A percentile compares a stretch with the other conserved stretches of the same genome.
phyloP scores from a whole-genome alignment of 2,797 vertebrate genomes.

The Lacerta agilis region DNA sequence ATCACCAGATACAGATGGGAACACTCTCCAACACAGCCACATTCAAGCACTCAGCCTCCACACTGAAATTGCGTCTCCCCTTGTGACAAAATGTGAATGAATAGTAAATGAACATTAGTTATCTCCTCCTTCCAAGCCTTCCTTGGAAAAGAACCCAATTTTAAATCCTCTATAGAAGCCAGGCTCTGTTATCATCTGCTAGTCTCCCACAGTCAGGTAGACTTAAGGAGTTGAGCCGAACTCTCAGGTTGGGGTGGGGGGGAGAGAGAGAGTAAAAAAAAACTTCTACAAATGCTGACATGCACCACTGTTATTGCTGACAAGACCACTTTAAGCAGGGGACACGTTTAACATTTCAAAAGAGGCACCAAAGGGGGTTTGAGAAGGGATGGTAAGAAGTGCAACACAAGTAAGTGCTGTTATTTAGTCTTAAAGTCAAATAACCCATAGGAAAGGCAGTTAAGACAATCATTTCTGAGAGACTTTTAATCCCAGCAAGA shows the following conservation, averaged over 20 bases:
- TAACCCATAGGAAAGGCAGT: background rate
- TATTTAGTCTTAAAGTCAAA: background rate
- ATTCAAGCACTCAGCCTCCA: constrained; percentile 2
- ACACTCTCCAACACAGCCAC: background rate
- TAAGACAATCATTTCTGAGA: background rate
- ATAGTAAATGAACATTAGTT: constrained; percentile 58
- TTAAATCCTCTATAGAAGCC: constrained; percentile 46
- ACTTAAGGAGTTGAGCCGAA: constrained; percentile 33
- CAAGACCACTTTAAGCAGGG: background rate
- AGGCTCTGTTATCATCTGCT: constrained; percentile 33
- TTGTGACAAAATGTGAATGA: constrained; percentile 54
- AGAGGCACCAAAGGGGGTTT: background rate
- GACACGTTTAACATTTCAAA: background rate
- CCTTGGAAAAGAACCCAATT: constrained; percentile 53
- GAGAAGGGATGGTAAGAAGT: background rate
- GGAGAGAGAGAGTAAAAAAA: background rate
- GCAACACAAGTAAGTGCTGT: background rate
- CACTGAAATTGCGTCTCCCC: constrained; percentile 5
- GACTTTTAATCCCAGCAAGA: background rate
- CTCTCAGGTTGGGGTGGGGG: background rate
- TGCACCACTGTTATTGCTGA: background rate
- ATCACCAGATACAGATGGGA: constrained; percentile 55
- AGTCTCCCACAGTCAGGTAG: constrained; percentile 10
- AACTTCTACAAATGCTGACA: constrained; percentile 4
- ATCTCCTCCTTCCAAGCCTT: constrained; percentile 53